Evolutionary conservation across 64 coral and sea anemone genomes (phyloP), one percentile per base, ranked within the genome.

Genomic region (Catalaphyllia jardinei): DNA sequence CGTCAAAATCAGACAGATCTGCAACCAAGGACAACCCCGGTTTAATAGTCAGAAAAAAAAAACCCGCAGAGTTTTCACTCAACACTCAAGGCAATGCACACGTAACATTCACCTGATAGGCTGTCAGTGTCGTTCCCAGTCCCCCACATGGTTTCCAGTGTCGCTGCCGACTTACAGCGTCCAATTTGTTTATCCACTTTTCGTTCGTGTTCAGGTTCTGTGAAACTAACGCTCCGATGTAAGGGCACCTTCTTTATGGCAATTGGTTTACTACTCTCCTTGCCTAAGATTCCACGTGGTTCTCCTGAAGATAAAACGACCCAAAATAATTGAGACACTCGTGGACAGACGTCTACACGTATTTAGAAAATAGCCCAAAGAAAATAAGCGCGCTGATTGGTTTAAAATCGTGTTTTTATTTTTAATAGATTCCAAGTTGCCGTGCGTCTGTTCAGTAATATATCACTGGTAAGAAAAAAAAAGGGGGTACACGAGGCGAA

Each of bases 1-100:
- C 97, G 12, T 95, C 97, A 79, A 99, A 99, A 86, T 99, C 97
- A 25, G 90, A 93, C 1, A 92, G 83, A 22, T 85, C 81, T 85
- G 38, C 10, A 64, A 83, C 30, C 49, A 60, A 46, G 38, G 50
- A 8, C 7, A 5, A 51, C 71, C 27, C 65, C 10, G 15, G 35
- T 31, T 46, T 51, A n/a, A 27, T 10, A 25, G 15, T 16, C 54
- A 57, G 54, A 46, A 6, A 46, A 46, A 46, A 46, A 46, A 46
- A 4, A 46, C 42, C 42, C 42, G 4, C 6, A 5, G 6, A 46
- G 42, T 8, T 46, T 46, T 46, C 42, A 46, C 42, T 6, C 42
- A 46, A 46, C 5, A 46, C 42, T 46, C 42, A 57, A 57, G 54
- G 15, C 54, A 57, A 14, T 57, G 1, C 42, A 65, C 46, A 11